Evolutionary conservation across 2,888 invertebrate genomes (phyloP).

Genomic region (Drosophila picticornis): DNA sequence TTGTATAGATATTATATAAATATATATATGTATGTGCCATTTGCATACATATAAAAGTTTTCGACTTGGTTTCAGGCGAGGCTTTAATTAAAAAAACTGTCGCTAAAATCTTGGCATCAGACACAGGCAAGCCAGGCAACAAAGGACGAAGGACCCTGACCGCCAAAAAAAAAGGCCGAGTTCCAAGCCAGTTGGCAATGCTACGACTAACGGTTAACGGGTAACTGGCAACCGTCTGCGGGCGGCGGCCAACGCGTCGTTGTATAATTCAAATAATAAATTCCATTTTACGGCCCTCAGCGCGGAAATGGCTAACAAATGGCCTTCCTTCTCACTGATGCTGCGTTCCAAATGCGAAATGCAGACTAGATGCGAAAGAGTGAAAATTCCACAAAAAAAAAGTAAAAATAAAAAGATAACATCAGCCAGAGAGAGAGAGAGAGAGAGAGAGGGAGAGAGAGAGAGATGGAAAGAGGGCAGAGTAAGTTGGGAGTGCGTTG

Average conservation of each 20-base stretch:
- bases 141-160: conserved; percentile 44
- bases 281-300: conserved; percentile 69
- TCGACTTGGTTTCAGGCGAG: conserved; percentile 11
- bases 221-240: neutral
- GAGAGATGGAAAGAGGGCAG: neutral
- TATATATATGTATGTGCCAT: neutral
- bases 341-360: conserved; percentile 43
- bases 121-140: conserved; percentile 4
- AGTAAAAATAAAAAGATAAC: neutral
- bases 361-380: conserved; percentile 48
- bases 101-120: conserved; percentile 29
- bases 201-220: conserved; percentile 4
- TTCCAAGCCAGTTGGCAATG: conserved; percentile 34
- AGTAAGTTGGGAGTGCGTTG: no score
- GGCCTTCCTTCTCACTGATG: conserved; percentile 47
- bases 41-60: conserved; percentile 3
- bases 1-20: neutral
- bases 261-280: conserved; percentile 72
- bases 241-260: conserved; percentile 39
- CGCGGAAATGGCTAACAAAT: conserved; percentile 58
- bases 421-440: neutral
- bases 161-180: conserved; percentile 43
- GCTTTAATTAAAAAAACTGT: conserved; percentile 62
- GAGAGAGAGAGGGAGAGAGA: neutral
- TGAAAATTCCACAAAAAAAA: conserved; percentile 34